Evolutionary conservation across 2,113 vertebrate genomes (phyloP).

Genomic region (Cairina moschata): DNA sequence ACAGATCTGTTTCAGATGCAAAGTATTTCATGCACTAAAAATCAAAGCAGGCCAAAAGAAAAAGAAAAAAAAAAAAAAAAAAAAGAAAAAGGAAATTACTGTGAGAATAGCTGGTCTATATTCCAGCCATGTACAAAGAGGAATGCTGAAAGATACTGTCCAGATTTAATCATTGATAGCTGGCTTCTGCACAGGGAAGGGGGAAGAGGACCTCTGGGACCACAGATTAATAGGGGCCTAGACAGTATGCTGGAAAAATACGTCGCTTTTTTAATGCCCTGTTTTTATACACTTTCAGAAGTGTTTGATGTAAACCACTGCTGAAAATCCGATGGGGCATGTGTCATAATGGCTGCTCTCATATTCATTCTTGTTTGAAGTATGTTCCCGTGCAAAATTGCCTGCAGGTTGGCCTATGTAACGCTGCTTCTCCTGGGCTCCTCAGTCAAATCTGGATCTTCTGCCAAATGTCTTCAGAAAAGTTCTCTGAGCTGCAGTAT

Average conservation of each 20-base stretch:
- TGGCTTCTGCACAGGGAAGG: not conserved
- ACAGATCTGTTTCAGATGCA: not conserved
- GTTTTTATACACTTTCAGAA: not conserved
- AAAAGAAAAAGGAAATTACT: not conserved
- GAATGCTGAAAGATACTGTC: not conserved
- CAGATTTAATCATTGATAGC: not conserved
- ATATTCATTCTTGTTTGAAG: not conserved
- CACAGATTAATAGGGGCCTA: not conserved
- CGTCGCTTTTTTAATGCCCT: not conserved
- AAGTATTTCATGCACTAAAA: not conserved
- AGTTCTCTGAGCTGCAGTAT: not conserved
- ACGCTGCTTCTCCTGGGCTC: not conserved
- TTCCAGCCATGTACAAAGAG: not conserved
- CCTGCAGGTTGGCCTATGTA: not conserved
- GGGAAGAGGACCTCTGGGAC: not conserved
- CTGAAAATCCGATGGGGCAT: rapidly evolving
- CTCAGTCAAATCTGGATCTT: not conserved
- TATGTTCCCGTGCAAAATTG: not conserved
- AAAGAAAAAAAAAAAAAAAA: not conserved
- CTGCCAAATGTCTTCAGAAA: not conserved
- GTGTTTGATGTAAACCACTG: not conserved
- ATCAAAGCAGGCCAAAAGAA: not conserved
- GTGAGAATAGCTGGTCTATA: not conserved
- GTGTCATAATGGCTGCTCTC: not conserved
- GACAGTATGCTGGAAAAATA: not conserved